Evolutionary conservation across 2,888 invertebrate genomes (phyloP), one percentile per base, ranked within the genome.

Genomic region (Pyrrhia umbra): DNA sequence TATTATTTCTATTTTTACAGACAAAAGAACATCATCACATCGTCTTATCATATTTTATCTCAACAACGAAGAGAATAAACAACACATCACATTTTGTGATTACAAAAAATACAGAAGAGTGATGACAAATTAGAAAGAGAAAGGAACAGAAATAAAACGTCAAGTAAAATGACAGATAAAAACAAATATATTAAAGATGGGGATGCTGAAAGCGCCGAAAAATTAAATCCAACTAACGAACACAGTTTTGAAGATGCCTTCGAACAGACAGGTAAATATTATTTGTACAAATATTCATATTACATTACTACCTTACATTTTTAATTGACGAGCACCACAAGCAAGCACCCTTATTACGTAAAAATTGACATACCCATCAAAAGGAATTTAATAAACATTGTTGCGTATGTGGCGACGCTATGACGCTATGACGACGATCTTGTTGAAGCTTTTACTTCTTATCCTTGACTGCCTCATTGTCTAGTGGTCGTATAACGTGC

Each of bases 171-270:
- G 78, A 61, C 79, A 61, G 81, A 87, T 0, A 81, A 80, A 80
- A 56, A 68, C 60, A 75, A 69, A 81, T 79, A 46, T 8, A 76
- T 78, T 56, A 52, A 80, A 4, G 89, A 60, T 2, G 69, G 20
- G 10, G 81, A 90, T 40, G 74, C 81, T 0, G 89, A 90, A 30
- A 85, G 81, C 58, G 61, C 80, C 4, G 86, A 84, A 39, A 88
- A 79, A 21, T 72, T 76, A 10, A 72, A 77, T 50, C 76, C 68
- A 15, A 6, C 40, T 0, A 82, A 79, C 10, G 93, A 92, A 70
- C 73, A 89, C 0, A 86, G 79, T 20, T 95, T 95, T 64, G 94
- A 95, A 83, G 94, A 94, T 64, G 94, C 94, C 0, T 93, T 95
- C 65, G 94, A 94, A 71, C 66, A 91, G 42, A 94, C 93, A 64